A percentile compares a stretch with the other conserved stretches of the same genome.
phyloP scores from a whole-genome alignment of 2,797 vertebrate genomes.

The Bryconaethiops microstoma region DNA sequence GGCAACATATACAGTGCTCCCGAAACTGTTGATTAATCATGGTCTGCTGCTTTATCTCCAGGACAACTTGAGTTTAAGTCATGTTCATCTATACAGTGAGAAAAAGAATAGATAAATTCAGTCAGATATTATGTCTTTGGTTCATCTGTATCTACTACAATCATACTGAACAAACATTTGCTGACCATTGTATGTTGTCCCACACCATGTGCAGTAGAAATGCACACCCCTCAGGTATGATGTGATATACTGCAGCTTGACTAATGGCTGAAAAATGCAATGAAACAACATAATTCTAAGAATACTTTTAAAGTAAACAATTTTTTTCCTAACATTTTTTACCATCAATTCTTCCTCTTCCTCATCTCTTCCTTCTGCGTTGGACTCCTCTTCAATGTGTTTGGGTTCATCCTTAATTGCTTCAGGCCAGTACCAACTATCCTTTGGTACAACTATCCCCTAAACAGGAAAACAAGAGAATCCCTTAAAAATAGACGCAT shows the following conservation, averaged over 20 bases:
- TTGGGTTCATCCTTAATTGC: conserved; percentile 44
- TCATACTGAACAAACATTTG: neutral
- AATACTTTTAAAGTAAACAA: neutral
- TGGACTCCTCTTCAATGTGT: conserved; percentile 49
- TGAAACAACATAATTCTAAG: neutral
- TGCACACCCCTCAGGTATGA: conserved; percentile 89
- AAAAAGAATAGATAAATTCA: conserved; percentile 13
- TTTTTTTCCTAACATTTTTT: neutral
- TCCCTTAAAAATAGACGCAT: neutral
- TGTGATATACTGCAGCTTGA: conserved; percentile 89
- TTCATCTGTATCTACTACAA: neutral
- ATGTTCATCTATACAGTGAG: conserved; percentile 80
- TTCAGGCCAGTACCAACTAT: conserved; percentile 82
- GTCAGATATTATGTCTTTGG: neutral
- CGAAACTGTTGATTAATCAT: conserved; percentile 70
- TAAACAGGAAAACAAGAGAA: conserved; percentile 48
- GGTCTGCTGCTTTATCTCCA: conserved; percentile 88
- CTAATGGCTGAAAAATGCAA: conserved; percentile 78
- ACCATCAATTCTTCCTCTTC: conserved; percentile 49
- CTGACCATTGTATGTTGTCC: conserved; percentile 91
- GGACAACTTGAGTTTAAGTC: conserved; percentile 90
- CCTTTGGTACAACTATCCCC: conserved; percentile 72
- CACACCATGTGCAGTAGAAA: conserved; percentile 97
- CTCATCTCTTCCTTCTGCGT: conserved; percentile 56
- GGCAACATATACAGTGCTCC: no score